These are phyloP conservation scores for Protonemura montana DNA, from an alignment of 2,888 invertebrate species.

Conservation along the genomic window DNA sequence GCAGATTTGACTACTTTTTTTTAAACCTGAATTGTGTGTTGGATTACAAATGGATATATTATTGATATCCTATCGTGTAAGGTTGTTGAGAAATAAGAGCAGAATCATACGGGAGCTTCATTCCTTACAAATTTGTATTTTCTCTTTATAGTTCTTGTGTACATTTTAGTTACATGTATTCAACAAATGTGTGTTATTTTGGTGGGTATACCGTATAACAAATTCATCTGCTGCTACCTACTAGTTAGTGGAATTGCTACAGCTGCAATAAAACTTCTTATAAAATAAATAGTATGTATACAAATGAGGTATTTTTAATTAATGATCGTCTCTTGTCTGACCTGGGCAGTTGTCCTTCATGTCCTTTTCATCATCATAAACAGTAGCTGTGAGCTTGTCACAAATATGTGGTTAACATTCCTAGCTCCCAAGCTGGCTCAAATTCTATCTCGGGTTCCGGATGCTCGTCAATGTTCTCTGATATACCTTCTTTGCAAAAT, in stretches of 20 bases:
- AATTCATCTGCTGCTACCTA: too few species aligned
- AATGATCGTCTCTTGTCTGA: conserved; percentile 68
- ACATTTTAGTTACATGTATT: background rate
- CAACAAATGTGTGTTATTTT: background rate
- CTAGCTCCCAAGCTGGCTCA: conserved; percentile 65
- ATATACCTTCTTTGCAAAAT: conserved; percentile 52
- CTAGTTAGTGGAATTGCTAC: background rate
- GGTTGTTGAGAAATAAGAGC: background rate
- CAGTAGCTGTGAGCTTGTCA: conserved; percentile 77
- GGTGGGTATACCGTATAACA: too few species aligned
- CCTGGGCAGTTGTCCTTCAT: conserved; percentile 72
- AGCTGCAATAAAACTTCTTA: background rate
- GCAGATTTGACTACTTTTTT: background rate
- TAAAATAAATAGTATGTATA: background rate
- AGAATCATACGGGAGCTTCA: too few species aligned
- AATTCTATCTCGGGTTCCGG: conserved; percentile 53
- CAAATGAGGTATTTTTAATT: conserved; percentile 48
- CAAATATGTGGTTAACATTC: conserved; percentile 70
- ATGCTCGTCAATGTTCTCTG: conserved; percentile 56
- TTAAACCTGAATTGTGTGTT: background rate
- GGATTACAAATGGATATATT: background rate
- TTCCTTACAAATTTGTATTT: background rate
- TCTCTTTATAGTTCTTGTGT: background rate
- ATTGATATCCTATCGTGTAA: background rate
- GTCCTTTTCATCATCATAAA: conserved; percentile 73